phyloP scores from a whole-genome alignment of 2,888 invertebrate genomes.

The Napeogenes sylphis region DNA sequence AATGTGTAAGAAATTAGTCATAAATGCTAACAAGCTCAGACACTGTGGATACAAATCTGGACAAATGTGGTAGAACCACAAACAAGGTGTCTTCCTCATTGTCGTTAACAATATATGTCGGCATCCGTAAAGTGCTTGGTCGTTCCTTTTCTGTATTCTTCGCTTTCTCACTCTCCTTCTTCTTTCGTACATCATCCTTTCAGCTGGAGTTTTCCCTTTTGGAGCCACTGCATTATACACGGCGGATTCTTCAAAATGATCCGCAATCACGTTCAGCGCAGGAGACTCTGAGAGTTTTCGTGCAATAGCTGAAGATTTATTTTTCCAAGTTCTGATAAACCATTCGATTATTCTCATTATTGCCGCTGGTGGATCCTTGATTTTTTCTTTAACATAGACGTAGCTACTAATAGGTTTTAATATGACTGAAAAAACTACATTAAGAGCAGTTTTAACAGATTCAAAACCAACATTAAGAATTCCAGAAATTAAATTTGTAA shows the following conservation, averaged over 20 bases:
- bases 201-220: conserved; percentile 42
- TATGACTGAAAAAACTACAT: conserved; percentile 31
- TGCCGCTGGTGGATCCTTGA: conserved; percentile 37
- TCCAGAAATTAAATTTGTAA: conserved; percentile 39
- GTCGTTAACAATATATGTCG: conserved; percentile 44
- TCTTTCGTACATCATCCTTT: conserved; percentile 31
- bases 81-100: conserved; percentile 48
- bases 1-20: conserved; percentile 39
- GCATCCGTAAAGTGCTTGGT: conserved; percentile 41
- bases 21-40: conserved; percentile 39
- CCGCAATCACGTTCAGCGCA: conserved; percentile 38
- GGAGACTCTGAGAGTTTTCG: conserved; percentile 41
- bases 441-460: conserved; percentile 24
- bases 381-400: conserved; percentile 34
- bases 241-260: conserved; percentile 40
- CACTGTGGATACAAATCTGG: conserved; percentile 54
- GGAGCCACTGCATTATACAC: conserved; percentile 35
- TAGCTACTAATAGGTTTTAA: conserved; percentile 38
- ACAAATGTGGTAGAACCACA: conserved; percentile 54
- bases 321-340: conserved; percentile 32
- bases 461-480: conserved; percentile 32
- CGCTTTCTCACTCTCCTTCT: conserved; percentile 32
- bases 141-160: conserved; percentile 40
- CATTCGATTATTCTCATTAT: conserved; percentile 30
- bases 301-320: conserved; percentile 41